Evolutionary conservation across 2,113 vertebrate genomes (phyloP), one percentile per base, ranked within the genome.

Genomic region (Xenus cinereus): DNA sequence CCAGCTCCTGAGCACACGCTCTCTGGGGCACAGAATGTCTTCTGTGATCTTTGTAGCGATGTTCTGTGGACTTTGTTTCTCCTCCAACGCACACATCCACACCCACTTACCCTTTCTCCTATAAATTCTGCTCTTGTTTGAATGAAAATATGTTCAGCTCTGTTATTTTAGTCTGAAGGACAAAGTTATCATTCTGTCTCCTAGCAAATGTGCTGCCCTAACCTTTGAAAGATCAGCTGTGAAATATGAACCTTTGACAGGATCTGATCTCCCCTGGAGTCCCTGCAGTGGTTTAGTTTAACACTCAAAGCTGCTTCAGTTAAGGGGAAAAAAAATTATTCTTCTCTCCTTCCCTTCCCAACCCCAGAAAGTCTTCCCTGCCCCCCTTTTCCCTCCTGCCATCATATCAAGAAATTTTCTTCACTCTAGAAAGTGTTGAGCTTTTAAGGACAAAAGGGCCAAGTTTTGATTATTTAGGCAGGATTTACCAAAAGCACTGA

Each of bases 111-210:
- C 90, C 85, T 91, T 93, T 71, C 63, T 77, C 63, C 82, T 13
- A 4, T 15, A 9, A 30, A 39, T 69, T 71, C 92, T 95, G 78
- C 75, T 77, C 87, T 24, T 77, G 63, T 92, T 91, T 43, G 59
- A 86, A 39, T 84, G 85, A 76, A 69, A 94, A 86, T 73, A 11
- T 26, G 41, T 50, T 83, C 95, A 54, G 54, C 63, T 85, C 62
- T 77, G 84, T 78, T 93, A 17, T 94, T 86, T 63, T n/a, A 91
- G 71, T 66, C 87, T 83, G 92, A 95, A 97, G 93, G 90, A 93
- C 91, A 4, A 77, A 89, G 92, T 88, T 91, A 73, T 56, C 77
- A 28, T 90, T 88, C 90, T 73, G 6, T 57, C 81, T 93, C 67
- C n/a, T 73, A 54, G 91, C 41, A 91, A 95, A 96, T 41, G 82